These are phyloP conservation scores for Pangasius larnaudii DNA, from an alignment of 2,797 vertebrate species.

Conservation along the genomic window DNA sequence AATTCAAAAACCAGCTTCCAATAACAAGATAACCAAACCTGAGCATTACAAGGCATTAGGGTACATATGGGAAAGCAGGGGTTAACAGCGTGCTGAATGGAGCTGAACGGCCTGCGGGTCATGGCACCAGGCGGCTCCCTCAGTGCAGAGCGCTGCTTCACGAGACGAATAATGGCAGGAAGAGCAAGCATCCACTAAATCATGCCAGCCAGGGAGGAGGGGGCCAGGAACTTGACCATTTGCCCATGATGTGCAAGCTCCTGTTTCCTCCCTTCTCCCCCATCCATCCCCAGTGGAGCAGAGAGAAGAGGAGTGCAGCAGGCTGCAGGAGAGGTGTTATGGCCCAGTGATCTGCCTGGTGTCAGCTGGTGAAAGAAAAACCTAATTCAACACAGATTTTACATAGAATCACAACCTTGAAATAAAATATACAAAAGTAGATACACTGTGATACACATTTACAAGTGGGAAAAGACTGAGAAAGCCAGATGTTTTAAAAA, in stretches of 20 bases:
- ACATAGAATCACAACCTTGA: not conserved
- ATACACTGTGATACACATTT: conserved; percentile 7
- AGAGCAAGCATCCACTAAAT: conserved; percentile 74
- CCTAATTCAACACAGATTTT: conserved; percentile 45
- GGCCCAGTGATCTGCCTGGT: conserved; percentile 25
- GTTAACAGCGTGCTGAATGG: conserved; percentile 61
- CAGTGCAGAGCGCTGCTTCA: conserved; percentile 67
- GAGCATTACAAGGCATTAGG: not conserved
- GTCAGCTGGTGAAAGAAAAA: conserved; percentile 24
- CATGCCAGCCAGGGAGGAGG: conserved; percentile 65
- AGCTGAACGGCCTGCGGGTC: conserved; percentile 66
- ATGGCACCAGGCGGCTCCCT: conserved; percentile 62
- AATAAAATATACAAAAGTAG: conserved; percentile 63
- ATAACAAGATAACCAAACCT: not conserved
- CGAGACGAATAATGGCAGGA: conserved; percentile 80
- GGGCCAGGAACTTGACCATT: conserved; percentile 76
- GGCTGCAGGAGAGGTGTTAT: conserved; percentile 46
- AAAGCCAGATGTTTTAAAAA: conserved; percentile 13
- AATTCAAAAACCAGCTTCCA: not conserved
- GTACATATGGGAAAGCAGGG: conserved; percentile 52
- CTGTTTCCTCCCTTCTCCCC: conserved; percentile 68
- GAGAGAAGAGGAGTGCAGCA: conserved; percentile 19
- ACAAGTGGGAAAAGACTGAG: not conserved
- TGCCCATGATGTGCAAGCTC: conserved; percentile 68
- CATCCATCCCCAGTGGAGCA: conserved; percentile 44